Base-by-base conservation (phyloP, 2,888 invertebrate species). In the Eupithecia tripunctaria region DNA sequence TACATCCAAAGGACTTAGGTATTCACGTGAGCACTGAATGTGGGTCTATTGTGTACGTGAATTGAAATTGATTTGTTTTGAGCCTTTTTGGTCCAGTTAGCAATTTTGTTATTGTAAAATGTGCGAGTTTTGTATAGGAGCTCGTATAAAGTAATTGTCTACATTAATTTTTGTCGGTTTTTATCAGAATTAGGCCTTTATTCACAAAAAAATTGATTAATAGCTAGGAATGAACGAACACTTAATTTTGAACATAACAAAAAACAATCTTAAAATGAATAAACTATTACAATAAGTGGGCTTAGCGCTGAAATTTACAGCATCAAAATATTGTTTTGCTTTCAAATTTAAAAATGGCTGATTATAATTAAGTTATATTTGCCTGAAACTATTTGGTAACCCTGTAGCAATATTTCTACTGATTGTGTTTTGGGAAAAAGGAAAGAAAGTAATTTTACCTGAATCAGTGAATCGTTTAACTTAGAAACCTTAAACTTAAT, bases 1-100 rank as follows among this genome's bases (percentile, higher is more conserved):
- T 86, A 88, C 88, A 88, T 88, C 76, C 78, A 81, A 82, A 85
- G 80, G 67, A 38, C 60, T 73, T 67, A 38, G 64, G 64, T 59
- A 68, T 65, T 64, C 63, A 72, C 47, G 51, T 66, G 51, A 68
- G 62, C 41, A 41, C 63, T 70, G 41, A 60, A 66, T 64, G 32
- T 64, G 64, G 47, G 38, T 65, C 25, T 60, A 66, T 64, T 51
- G 32, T 70, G 64, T 56, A 25, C 25, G 12, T 15, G n/a, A 41
- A 12, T 64, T 36, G 64, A 64, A 64, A 64, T 64, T 64, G 38
- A 64, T 64, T 64, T 38, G 38, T 41, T 21, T 56, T 25, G 14
- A 36, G 25, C 64, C 63, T 4, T 64, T 64, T 21, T 64, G 38
- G 38, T 38, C 25, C 64, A 64, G 64, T 38, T 64, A 25, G 21